Conservation (phyloP, 1,140 invertebrate species). For the Octopus bimaculoides region DNA sequence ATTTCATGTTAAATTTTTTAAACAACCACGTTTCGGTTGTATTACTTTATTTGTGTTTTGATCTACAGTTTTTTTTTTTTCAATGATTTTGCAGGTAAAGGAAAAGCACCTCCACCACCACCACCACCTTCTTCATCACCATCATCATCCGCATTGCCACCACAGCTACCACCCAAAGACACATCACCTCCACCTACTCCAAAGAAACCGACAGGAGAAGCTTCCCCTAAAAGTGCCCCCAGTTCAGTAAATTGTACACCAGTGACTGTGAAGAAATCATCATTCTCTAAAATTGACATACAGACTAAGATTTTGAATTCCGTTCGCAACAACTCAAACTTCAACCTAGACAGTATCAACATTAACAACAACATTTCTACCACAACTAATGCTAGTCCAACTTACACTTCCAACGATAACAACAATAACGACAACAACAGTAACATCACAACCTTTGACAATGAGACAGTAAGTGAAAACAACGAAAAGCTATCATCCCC, state of each 20-base stretch:
- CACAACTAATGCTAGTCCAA: too few species aligned
- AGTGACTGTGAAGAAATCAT: not conserved
- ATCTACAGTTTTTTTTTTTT: not conserved
- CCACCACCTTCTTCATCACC: conserved; percentile 2
- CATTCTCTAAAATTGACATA: not conserved
- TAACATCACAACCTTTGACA: too few species aligned
- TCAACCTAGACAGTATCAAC: too few species aligned
- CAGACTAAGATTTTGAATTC: not conserved
- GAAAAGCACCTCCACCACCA: conserved; percentile 21
- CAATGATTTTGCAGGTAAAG: conserved; percentile 12
- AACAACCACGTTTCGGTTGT: too few species aligned
- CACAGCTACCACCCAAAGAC: conserved; percentile 9
- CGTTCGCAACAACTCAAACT: not conserved
- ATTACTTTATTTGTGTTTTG: too few species aligned
- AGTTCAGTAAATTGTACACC: not conserved
- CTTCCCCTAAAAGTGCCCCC: conserved; percentile 6
- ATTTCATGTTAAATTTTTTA: too few species aligned
- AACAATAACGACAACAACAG: too few species aligned
- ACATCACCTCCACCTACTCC: not conserved
- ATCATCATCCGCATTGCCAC: conserved; percentile 14
- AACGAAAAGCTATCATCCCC: too few species aligned
- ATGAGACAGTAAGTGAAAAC: too few species aligned
- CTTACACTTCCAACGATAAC: too few species aligned
- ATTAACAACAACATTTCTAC: too few species aligned
- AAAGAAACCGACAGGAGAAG: conserved; percentile 1